Percentiles rank a stretch among this genome's conserved stretches.
Evolutionary conservation across 2,888 invertebrate species (phyloP).

Genomic region (Pedicia rivosa): DNA sequence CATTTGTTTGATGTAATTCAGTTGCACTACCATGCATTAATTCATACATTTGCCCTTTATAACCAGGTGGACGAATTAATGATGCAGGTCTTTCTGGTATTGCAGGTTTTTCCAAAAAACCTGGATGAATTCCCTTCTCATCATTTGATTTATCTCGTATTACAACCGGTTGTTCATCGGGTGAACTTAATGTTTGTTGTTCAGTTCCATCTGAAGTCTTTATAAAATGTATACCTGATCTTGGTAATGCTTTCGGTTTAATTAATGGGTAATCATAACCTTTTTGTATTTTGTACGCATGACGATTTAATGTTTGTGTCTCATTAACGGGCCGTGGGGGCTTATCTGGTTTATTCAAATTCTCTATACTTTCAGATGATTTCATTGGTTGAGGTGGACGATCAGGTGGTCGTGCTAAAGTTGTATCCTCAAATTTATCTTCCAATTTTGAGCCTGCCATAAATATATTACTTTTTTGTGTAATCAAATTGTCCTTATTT

Average conservation of each 20-base stretch:
- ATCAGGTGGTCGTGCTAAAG: conserved; percentile 12
- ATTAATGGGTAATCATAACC: no score
- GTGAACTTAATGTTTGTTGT: conserved; percentile 11
- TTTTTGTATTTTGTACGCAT: conserved; percentile 13
- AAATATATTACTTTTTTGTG: conserved; percentile 22
- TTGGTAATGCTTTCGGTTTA: conserved; percentile 35
- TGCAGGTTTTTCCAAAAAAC: conserved; percentile 47
- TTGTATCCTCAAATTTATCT: conserved; percentile 14
- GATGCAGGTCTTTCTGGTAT: conserved; percentile 56
- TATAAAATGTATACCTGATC: neutral
- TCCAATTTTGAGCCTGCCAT: conserved; percentile 20
- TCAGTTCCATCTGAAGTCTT: neutral
- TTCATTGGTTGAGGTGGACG: conserved; percentile 5
- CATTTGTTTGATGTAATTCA: neutral
- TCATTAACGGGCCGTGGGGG: conserved; percentile 39
- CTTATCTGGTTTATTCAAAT: conserved; percentile 37
- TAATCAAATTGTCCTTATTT: conserved; percentile 23
- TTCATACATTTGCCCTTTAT: conserved; percentile 6
- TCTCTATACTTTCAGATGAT: conserved; percentile 21
- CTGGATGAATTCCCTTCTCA: conserved; percentile 9
- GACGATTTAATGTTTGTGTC: conserved; percentile 15
- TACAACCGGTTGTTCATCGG: conserved; percentile 12
- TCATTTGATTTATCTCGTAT: conserved; percentile 11
- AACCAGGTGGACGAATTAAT: conserved; percentile 12
- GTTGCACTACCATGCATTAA: neutral